A percentile compares a stretch with the other conserved stretches of the same genome.
Conservation (phyloP, 2,797 vertebrate species). For the Gallinago nigripennis region DNA sequence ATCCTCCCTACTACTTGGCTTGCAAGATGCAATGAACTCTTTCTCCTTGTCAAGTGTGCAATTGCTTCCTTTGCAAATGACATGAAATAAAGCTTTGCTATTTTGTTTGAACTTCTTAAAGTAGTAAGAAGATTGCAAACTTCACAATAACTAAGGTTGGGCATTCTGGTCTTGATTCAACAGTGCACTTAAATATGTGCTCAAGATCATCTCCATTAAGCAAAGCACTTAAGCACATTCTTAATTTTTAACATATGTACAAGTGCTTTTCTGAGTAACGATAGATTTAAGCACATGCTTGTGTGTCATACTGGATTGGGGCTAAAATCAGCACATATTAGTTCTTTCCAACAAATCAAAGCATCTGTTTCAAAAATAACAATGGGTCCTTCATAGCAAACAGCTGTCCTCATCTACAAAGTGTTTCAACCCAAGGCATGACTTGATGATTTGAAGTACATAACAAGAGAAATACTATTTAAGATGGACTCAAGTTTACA, state of each 20-base stretch:
- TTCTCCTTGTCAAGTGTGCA: conserved; percentile 28
- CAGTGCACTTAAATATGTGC: conserved; percentile 55
- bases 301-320: conserved; percentile 52
- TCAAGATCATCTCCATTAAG: conserved; percentile 61
- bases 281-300: conserved; percentile 63
- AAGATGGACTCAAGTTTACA: neutral
- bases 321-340: conserved; percentile 65
- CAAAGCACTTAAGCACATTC: conserved; percentile 61
- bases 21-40: neutral
- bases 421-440: conserved; percentile 15
- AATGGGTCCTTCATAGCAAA: conserved; percentile 59
- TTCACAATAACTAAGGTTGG: conserved; percentile 29
- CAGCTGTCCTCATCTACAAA: conserved; percentile 48
- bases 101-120: conserved; percentile 44
- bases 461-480: neutral
- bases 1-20: conserved; percentile 39
- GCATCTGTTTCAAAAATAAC: conserved; percentile 68
- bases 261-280: conserved; percentile 20
- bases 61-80: conserved; percentile 22
- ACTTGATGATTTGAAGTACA: neutral
- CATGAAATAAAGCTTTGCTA: conserved; percentile 52
- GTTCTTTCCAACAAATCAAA: conserved; percentile 62
- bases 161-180: conserved; percentile 51
- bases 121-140: conserved; percentile 57
- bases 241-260: conserved; percentile 69